A percentile compares a stretch with the other conserved stretches of the same genome.
phyloP scores from a whole-genome alignment of 2,888 invertebrate genomes.

The Halictus quadricinctus region DNA sequence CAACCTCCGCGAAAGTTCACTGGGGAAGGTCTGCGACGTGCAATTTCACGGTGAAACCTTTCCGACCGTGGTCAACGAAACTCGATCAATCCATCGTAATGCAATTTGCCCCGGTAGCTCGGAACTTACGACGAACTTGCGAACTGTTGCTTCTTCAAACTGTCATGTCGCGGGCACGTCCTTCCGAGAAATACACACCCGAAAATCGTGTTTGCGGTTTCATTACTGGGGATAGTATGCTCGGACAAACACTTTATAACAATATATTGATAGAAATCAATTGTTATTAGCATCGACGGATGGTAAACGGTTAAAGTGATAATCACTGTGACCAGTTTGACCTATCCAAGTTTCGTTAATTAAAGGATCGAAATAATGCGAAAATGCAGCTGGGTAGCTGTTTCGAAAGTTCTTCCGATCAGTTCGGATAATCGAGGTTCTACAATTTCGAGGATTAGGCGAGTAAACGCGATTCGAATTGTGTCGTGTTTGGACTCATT shows the following conservation, averaged over 20 bases:
- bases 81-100: constrained; percentile 49
- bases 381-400: too few species aligned
- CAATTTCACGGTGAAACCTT: constrained; percentile 53
- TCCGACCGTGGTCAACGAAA: constrained; percentile 36
- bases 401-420: too few species aligned
- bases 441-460: too few species aligned
- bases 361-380: too few species aligned
- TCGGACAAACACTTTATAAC: neutral
- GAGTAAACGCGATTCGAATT: too few species aligned
- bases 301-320: too few species aligned
- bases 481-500: too few species aligned
- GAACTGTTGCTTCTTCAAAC: constrained; percentile 49
- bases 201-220: constrained; percentile 23
- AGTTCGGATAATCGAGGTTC: too few species aligned
- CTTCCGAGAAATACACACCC: neutral
- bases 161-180: constrained; percentile 14
- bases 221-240: neutral
- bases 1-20: constrained; percentile 18
- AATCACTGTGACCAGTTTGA: too few species aligned
- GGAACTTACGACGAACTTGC: constrained; percentile 30
- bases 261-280: too few species aligned
- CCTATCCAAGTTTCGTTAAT: too few species aligned
- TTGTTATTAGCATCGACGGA: too few species aligned
- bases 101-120: constrained; percentile 36
- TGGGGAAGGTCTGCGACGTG: constrained; percentile 30